A percentile compares a stretch with the other conserved stretches of the same genome.
These are phyloP conservation scores for Hipposideros armiger DNA, from an alignment of 2,113 vertebrate genomes.

Conservation along the genomic window DNA sequence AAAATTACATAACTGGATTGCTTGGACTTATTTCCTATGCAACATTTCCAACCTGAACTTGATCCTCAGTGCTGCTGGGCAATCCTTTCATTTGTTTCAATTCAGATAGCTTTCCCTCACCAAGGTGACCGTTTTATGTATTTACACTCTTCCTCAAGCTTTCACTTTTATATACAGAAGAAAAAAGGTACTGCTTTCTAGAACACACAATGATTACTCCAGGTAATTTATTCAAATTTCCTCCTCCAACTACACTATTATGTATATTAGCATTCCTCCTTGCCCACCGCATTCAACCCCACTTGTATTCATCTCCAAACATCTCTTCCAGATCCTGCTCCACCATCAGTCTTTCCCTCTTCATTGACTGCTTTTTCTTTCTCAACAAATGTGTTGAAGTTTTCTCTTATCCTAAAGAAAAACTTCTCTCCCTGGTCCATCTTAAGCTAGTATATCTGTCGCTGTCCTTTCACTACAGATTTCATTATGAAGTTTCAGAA, in stretches of 20 bases:
- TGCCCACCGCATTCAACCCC: background rate
- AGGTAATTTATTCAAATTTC: background rate
- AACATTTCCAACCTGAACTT: background rate
- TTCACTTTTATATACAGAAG: background rate
- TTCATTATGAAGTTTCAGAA: conserved; percentile 4
- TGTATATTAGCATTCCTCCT: background rate
- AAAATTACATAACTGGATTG: background rate
- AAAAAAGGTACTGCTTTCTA: background rate
- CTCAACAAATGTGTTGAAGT: background rate
- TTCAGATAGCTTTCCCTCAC: background rate
- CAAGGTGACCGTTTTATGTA: background rate
- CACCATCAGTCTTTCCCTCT: background rate
- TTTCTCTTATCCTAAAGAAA: background rate
- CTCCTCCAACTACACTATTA: background rate
- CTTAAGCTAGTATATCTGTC: background rate
- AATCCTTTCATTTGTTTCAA: background rate
- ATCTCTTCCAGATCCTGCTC: background rate
- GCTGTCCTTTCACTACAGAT: background rate
- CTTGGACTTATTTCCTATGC: background rate
- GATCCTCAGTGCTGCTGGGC: background rate
- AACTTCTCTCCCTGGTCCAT: background rate
- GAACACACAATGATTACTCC: conserved; percentile 4
- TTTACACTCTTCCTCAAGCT: background rate
- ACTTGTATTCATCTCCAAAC: background rate
- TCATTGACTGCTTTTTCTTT: background rate